A percentile compares a stretch with the other conserved stretches of the same genome.
Conservation (phyloP, 2,797 vertebrate genomes). For the Aulostomus chinensis region DNA sequence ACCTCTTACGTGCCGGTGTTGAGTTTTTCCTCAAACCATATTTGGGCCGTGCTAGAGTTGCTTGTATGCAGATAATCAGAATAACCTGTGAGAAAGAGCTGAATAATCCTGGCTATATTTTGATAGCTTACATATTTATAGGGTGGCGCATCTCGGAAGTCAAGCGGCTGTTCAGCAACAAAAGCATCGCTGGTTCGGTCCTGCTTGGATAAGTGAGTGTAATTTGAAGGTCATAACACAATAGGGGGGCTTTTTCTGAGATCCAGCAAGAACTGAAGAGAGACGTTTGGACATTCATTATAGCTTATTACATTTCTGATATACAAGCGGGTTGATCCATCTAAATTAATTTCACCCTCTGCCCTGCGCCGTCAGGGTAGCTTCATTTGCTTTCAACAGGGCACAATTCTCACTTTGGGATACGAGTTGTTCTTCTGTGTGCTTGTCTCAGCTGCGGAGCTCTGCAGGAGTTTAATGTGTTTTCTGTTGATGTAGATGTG, state of each 20-base stretch:
- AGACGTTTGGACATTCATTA: constrained; percentile 47
- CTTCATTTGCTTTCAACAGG: constrained; percentile 29
- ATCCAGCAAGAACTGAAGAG: constrained; percentile 13
- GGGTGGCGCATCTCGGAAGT: too few species aligned
- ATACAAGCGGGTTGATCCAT: constrained; percentile 43
- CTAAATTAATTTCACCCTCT: constrained; percentile 46
- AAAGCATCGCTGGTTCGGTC: too few species aligned
- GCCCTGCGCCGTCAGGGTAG: constrained; percentile 22
- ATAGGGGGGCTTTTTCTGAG: constrained; percentile 22
- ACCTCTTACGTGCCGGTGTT: too few species aligned
- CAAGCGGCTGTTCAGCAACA: too few species aligned
- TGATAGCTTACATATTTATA: too few species aligned
- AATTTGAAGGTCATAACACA: constrained; percentile 49
- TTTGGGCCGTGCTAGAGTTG: too few species aligned
- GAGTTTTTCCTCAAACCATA: too few species aligned
- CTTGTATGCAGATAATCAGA: too few species aligned
- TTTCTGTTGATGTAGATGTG: constrained; percentile 4
- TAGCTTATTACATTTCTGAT: constrained; percentile 43
- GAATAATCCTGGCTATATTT: too few species aligned
- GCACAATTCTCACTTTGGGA: constrained; percentile 28
- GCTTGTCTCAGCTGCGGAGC: constrained; percentile 47
- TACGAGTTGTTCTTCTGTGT: constrained; percentile 25
- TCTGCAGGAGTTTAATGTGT: constrained; percentile 36
- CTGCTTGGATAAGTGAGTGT: constrained; percentile 1
- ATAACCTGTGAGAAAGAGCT: too few species aligned